Percentiles rank a stretch among this genome's conserved stretches.
These are phyloP conservation scores for Thereva nobilitata DNA, from an alignment of 2,888 invertebrate species.

Conservation along the genomic window DNA sequence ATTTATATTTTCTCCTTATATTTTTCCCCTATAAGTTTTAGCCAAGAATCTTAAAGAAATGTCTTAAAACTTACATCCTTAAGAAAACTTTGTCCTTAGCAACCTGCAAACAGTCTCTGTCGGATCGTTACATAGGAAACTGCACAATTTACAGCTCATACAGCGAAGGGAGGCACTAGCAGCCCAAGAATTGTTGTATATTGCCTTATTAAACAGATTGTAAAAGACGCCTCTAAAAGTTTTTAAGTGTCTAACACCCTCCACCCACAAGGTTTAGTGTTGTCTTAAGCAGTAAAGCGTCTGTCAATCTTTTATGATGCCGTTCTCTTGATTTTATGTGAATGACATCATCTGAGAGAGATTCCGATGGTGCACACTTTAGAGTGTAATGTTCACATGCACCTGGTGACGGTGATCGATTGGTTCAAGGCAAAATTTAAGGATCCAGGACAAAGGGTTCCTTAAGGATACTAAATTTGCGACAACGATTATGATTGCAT, in stretches of 20 bases:
- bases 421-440: neutral
- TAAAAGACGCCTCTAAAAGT: constrained; percentile 31
- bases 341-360: constrained; percentile 12
- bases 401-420: constrained; percentile 27
- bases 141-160: constrained; percentile 38
- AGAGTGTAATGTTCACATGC: neutral
- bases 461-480: too few species aligned
- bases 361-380: constrained; percentile 14
- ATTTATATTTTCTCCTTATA: too few species aligned
- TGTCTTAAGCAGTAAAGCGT: neutral
- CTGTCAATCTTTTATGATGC: constrained; percentile 29
- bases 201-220: constrained; percentile 31
- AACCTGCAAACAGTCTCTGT: neutral
- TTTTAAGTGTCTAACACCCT: constrained; percentile 14
- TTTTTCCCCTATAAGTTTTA: too few species aligned
- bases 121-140: constrained; percentile 37
- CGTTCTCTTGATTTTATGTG: constrained; percentile 20
- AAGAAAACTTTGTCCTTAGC: too few species aligned
- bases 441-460: too few species aligned
- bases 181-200: constrained; percentile 12
- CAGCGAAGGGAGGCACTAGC: neutral
- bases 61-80: too few species aligned
- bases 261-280: neutral
- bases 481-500: too few species aligned
- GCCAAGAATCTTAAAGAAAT: too few species aligned